These are phyloP conservation scores for Himalopsyche japonica DNA, from an alignment of 2,888 invertebrate genomes.

Conservation along the genomic window DNA sequence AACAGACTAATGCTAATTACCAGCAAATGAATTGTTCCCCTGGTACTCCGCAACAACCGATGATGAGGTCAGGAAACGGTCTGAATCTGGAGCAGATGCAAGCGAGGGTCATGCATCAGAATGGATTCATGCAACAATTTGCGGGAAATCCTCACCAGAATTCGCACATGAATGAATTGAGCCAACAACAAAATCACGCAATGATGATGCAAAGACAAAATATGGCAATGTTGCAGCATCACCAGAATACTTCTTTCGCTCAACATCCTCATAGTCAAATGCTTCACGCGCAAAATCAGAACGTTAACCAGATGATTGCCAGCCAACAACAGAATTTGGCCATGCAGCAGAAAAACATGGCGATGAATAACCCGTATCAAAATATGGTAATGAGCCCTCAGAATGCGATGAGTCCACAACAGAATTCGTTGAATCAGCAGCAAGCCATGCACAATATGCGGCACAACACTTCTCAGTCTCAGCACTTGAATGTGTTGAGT, in stretches of 20 bases:
- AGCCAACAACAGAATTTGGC: conserved; percentile 42
- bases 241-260: background rate
- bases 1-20: background rate
- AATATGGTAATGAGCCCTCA: conserved; percentile 48
- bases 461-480: background rate
- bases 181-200: conserved; percentile 8
- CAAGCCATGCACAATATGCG: conserved; percentile 18
- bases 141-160: background rate
- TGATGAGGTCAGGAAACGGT: background rate
- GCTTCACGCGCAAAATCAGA: conserved; percentile 43
- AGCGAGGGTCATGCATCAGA: background rate
- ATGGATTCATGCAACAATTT: background rate
- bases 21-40: background rate
- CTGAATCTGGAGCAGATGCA: background rate
- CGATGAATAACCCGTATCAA: conserved; percentile 19
- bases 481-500: conserved; percentile 24
- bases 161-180: background rate
- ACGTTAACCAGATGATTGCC: conserved; percentile 51
- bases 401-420: conserved; percentile 30
- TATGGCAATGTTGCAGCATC: conserved; percentile 23
- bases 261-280: conserved; percentile 5
- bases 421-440: conserved; percentile 20
- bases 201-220: conserved; percentile 14
- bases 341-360: conserved; percentile 45
- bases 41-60: background rate